Base-by-base conservation (phyloP, 2,888 invertebrate species). In the Palloptera scutellata region DNA sequence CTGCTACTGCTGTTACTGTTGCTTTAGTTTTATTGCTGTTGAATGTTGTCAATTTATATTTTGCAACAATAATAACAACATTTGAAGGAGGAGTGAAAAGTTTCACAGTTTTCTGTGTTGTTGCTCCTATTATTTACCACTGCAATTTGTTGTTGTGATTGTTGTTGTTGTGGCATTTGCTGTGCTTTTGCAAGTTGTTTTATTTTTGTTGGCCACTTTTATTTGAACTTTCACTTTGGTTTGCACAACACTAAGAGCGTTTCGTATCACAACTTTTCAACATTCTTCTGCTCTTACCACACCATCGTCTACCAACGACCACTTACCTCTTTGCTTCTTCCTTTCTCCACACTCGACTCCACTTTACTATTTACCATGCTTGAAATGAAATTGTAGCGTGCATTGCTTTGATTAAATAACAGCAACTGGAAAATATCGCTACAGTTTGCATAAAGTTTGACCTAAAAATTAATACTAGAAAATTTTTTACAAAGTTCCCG, bases 381-480 rank as follows among this genome's bases (percentile, higher is more conserved):
- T 11, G 48, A 13, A 48, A 13, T 48, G 48, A 48, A 48, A 48
- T n/a, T 48, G 48, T 13, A n/a, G 15, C 48, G 15, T n/a, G 15
- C 48, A 48, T 15, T 48, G 48, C 48, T n/a, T 30, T 30, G 30
- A 48, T 48, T n/a, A 13, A 15, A 15, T 48, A 48, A 11, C 48
- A 9, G n/a, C 13, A 48, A 48, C 48, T n/a, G 1, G 9, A 48
- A 48, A 13, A 48, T 48, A 10, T 48, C 5, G 48, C 4, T 48
- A 48, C n/a, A 4, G 48, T 48, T 48, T 13, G 15, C 48, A 48
- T 48, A 48, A 48, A 48, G 48, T 48, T 48, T 48, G 48, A 48
- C 48, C 48, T 15, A 15, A 48, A 48, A 48, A 9, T 48, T 0
- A 15, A 11, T n/a, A 11, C 13, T 48, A 30, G 30, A 30, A 30